Percentiles rank a stretch among this genome's conserved stretches.
phyloP scores from a whole-genome alignment of 1,140 invertebrate species.

The Stegodyphus dumicola region DNA sequence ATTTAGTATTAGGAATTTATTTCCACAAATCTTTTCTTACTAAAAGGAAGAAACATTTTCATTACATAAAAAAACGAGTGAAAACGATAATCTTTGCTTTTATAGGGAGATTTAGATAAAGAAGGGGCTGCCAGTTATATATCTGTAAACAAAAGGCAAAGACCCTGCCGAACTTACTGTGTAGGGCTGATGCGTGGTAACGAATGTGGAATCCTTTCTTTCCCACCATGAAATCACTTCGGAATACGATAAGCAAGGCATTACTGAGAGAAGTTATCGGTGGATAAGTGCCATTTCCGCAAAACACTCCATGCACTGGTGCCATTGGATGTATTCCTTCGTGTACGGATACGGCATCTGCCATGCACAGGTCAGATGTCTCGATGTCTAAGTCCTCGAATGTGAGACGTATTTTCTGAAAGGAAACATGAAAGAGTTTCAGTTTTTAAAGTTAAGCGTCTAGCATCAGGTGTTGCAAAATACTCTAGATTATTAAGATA shows the following conservation, averaged over 20 bases:
- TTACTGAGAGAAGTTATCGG: background rate
- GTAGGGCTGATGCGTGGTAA: background rate
- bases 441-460: too few species aligned
- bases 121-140: too few species aligned
- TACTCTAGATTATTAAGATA: too few species aligned
- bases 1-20: too few species aligned
- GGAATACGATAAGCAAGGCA: background rate
- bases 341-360: background rate
- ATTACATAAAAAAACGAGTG: too few species aligned
- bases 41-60: too few species aligned
- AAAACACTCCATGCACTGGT: background rate
- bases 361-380: background rate
- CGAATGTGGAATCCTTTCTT: background rate
- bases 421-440: background rate
- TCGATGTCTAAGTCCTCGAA: slow-evolving; percentile 12
- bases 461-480: too few species aligned
- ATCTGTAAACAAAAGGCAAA: too few species aligned
- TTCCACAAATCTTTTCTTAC: too few species aligned
- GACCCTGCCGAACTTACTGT: background rate
- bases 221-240: slow-evolving; percentile 2
- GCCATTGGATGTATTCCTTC: background rate
- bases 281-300: background rate
- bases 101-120: too few species aligned
- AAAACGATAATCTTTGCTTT: too few species aligned
- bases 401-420: background rate